These are phyloP conservation scores for Phoenoteleia sp. DNA, from an alignment of 2,888 invertebrate genomes.

Conservation along the genomic window DNA sequence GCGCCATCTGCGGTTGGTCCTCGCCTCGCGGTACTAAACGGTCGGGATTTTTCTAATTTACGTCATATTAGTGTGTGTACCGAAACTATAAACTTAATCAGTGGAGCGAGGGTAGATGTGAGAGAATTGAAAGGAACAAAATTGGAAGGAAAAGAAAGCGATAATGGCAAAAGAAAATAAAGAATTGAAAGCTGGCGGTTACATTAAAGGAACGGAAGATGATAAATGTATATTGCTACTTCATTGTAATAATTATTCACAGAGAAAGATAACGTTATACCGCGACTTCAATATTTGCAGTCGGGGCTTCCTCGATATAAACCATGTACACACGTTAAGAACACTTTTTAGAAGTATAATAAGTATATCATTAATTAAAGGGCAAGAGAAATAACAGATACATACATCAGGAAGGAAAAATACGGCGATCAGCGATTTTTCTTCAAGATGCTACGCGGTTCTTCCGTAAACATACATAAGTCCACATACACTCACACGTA, in stretches of 20 bases:
- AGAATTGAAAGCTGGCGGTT: constrained; percentile 27
- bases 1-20: background rate
- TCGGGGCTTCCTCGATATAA: constrained; percentile 76
- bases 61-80: constrained; percentile 39
- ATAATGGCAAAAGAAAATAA: too few species aligned
- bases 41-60: constrained; percentile 41
- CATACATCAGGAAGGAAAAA: constrained; percentile 11
- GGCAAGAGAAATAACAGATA: constrained; percentile 25
- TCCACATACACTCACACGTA: background rate
- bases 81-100: constrained; percentile 38
- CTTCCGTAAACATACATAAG: constrained; percentile 13
- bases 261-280: constrained; percentile 74
- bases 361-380: constrained; percentile 70
- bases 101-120: constrained; percentile 34
- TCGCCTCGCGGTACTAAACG: constrained; percentile 24
- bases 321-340: constrained; percentile 72
- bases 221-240: constrained; percentile 73
- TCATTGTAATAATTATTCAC: constrained; percentile 74
- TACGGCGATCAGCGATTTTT: constrained; percentile 35
- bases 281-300: constrained; percentile 72
- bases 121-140: constrained; percentile 54
- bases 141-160: background rate
- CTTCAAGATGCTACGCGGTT: constrained; percentile 32
- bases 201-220: constrained; percentile 51
- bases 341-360: constrained; percentile 73